phyloP scores from a whole-genome alignment of 2,113 vertebrate species.

The Corvus moneduloides region DNA sequence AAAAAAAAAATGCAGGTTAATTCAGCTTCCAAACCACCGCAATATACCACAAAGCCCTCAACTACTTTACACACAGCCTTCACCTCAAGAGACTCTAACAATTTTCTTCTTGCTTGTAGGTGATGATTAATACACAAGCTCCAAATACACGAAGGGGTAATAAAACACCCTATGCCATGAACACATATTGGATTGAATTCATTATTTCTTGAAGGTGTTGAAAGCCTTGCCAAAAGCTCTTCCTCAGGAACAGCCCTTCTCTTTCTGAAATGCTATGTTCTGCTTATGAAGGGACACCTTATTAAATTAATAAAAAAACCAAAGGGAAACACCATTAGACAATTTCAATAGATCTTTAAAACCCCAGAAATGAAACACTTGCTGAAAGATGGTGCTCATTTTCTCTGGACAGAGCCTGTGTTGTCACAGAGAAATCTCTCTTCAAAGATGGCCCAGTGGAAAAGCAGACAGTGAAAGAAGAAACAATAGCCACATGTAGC shows the following conservation, averaged over 20 bases:
- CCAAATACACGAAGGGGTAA: constrained; percentile 1
- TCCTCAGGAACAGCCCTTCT: neutral
- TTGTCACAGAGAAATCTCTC: neutral
- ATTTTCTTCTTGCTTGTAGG: constrained; percentile 35
- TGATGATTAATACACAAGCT: constrained; percentile 47
- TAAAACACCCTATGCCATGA: constrained; percentile 1
- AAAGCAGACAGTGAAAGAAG: neutral
- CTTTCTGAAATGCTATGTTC: neutral
- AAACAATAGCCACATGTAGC: neutral
- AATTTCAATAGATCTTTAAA: neutral
- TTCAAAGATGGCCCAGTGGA: neutral
- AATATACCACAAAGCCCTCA: constrained; percentile 12
- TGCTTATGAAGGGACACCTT: neutral
- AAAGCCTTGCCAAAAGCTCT: neutral
- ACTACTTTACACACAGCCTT: constrained; percentile 4
- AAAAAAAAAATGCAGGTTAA: neutral
- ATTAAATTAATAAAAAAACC: neutral
- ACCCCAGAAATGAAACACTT: neutral
- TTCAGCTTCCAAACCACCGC: constrained; percentile 13
- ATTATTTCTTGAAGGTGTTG: constrained; percentile 15
- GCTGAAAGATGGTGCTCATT: neutral
- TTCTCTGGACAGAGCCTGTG: neutral
- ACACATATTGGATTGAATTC: constrained; percentile 9
- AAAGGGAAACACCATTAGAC: neutral
- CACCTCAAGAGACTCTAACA: constrained; percentile 36